phyloP scores from a whole-genome alignment of 2,797 vertebrate species.

The Hipposideros larvatus region DNA sequence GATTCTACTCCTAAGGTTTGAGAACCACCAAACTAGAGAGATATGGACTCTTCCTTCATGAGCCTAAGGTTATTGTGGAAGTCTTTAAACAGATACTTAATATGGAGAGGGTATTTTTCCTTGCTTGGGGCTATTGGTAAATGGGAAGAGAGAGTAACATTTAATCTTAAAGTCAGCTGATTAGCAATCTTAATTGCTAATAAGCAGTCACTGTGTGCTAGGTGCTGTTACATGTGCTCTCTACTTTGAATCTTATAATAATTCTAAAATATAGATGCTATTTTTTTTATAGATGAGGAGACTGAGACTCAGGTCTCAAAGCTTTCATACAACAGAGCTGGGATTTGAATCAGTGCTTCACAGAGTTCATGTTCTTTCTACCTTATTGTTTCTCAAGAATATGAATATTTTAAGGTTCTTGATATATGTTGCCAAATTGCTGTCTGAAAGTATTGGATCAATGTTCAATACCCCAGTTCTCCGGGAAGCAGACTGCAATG shows the following conservation, averaged over 20 bases:
- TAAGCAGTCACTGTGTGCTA: neutral
- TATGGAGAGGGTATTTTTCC: neutral
- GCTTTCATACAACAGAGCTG: neutral
- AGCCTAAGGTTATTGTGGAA: neutral
- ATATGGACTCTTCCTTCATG: neutral
- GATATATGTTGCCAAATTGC: neutral
- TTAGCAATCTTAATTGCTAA: neutral
- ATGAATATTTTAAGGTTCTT: neutral
- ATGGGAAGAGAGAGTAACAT: conserved; percentile 1
- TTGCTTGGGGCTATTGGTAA: neutral
- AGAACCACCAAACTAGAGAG: neutral
- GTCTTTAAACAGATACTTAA: neutral
- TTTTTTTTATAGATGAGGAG: neutral
- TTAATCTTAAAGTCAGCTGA: neutral
- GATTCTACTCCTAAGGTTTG: neutral
- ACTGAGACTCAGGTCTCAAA: neutral
- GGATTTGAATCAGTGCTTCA: neutral
- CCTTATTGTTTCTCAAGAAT: neutral
- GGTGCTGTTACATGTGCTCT: neutral
- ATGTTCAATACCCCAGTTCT: neutral
- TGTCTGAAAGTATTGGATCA: neutral
- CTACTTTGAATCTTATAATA: neutral
- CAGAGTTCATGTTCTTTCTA: neutral
- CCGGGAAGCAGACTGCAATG: neutral
- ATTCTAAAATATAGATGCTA: neutral